phyloP scores from a whole-genome alignment of 2,113 vertebrate species.

The Engystomops pustulosus region DNA sequence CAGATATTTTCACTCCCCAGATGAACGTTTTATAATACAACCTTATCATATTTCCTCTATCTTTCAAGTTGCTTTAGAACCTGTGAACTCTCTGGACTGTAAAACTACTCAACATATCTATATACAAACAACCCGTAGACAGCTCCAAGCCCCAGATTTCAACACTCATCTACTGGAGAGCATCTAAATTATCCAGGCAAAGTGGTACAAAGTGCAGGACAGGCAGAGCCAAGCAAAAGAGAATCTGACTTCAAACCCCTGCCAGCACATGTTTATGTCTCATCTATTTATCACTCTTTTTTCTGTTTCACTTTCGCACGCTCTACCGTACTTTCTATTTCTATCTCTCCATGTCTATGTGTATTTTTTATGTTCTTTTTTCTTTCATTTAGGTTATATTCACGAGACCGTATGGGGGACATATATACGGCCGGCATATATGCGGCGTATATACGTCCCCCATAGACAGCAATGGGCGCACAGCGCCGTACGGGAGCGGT shows the following conservation, averaged over 20 bases:
- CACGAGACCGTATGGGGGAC: too few relatives aligned
- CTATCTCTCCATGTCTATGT: too few relatives aligned
- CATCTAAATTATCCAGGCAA: slow-evolving; percentile 19
- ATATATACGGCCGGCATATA: too few relatives aligned
- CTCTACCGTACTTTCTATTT: too few relatives aligned
- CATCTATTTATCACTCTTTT: too few relatives aligned
- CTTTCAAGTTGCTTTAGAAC: slow-evolving; percentile 17
- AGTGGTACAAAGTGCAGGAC: background rate
- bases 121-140: slow-evolving; percentile 29
- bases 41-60: slow-evolving; percentile 27
- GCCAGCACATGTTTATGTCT: background rate
- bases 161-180: slow-evolving; percentile 14
- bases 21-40: slow-evolving; percentile 12
- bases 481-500: too few relatives aligned
- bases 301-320: too few relatives aligned
- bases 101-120: slow-evolving; percentile 23
- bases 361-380: too few relatives aligned
- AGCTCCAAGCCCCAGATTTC: slow-evolving; percentile 25
- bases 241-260: background rate
- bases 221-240: background rate
- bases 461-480: too few relatives aligned
- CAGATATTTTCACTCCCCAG: slow-evolving; percentile 14
- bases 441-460: too few relatives aligned
- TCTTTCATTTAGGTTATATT: too few relatives aligned
- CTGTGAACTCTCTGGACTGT: slow-evolving; percentile 34